Conservation (phyloP, 1,140 invertebrate genomes). For the Zeugodacus cucurbitae region DNA sequence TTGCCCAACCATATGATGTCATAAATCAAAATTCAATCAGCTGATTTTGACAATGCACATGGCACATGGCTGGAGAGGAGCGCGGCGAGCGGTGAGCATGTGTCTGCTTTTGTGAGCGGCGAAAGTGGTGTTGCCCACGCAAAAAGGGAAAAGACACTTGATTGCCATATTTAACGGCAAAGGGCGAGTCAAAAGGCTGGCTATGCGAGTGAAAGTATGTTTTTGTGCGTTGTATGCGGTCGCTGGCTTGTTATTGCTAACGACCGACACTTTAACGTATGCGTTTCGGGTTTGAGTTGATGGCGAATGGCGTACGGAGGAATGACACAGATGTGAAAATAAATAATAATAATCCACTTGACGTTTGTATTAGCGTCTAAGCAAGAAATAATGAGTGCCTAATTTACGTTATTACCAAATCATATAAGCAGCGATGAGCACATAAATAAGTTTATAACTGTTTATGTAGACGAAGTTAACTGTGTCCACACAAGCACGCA, state of each 20-base stretch:
- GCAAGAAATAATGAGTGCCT: neutral
- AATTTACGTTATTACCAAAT: neutral
- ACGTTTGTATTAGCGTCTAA: neutral
- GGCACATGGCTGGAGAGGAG: neutral
- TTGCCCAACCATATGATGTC: neutral
- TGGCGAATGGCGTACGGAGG: neutral
- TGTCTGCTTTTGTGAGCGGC: neutral
- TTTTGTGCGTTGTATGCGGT: neutral
- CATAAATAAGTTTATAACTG: neutral
- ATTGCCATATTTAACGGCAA: neutral
- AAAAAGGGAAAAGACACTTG: neutral
- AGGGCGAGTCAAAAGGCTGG: neutral
- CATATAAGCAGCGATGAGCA: neutral
- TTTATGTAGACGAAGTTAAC: neutral
- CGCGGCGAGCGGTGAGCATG: neutral
- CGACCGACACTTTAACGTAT: neutral
- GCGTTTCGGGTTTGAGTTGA: neutral
- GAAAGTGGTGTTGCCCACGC: neutral
- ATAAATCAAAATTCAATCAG: slow-evolving; percentile 36
- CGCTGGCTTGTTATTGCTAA: neutral
- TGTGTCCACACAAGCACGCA: neutral
- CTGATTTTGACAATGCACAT: slow-evolving; percentile 24
- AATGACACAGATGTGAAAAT: neutral
- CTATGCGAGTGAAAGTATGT: neutral
- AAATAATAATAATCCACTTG: slow-evolving; percentile 16